A percentile compares a stretch with the other conserved stretches of the same genome.
Conservation (phyloP, 1,140 invertebrate genomes). For the Tetramorium alpestre region DNA sequence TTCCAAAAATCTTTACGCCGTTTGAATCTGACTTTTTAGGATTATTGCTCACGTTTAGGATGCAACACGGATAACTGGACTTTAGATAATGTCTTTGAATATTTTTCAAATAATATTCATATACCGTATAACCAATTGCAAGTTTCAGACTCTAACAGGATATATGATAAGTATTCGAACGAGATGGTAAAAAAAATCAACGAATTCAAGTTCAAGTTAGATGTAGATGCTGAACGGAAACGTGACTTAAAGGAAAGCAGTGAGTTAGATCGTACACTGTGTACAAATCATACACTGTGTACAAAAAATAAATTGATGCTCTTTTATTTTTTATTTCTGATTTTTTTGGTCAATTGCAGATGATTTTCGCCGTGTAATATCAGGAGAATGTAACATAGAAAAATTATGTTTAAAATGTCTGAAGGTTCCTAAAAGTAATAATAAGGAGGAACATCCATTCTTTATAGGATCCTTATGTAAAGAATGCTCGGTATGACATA, state of each 20-base stretch:
- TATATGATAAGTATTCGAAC: conserved; percentile 75
- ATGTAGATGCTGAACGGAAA: conserved; percentile 65
- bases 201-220: conserved; percentile 68
- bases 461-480: conserved; percentile 77
- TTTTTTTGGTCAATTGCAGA: conserved; percentile 54
- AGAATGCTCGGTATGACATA: conserved; percentile 76
- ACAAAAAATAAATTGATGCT: neutral
- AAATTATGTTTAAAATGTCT: conserved; percentile 79
- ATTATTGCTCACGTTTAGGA: conserved; percentile 76
- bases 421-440: conserved; percentile 16
- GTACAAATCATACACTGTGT: neutral
- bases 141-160: conserved; percentile 57
- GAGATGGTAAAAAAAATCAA: conserved; percentile 71
- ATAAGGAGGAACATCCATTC: conserved; percentile 77
- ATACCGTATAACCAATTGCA: conserved; percentile 49
- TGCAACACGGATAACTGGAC: conserved; percentile 75
- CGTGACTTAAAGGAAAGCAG: conserved; percentile 72
- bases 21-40: conserved; percentile 70
- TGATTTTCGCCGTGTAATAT: conserved; percentile 57
- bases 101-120: conserved; percentile 59
- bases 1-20: conserved; percentile 37
- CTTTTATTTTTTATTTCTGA: neutral
- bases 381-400: conserved; percentile 44
- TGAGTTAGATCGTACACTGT: conserved; percentile 31
- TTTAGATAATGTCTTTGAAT: conserved; percentile 70